Base-by-base conservation (phyloP, 2,113 vertebrate species). In the Ictidomys tridecemlineatus region DNA sequence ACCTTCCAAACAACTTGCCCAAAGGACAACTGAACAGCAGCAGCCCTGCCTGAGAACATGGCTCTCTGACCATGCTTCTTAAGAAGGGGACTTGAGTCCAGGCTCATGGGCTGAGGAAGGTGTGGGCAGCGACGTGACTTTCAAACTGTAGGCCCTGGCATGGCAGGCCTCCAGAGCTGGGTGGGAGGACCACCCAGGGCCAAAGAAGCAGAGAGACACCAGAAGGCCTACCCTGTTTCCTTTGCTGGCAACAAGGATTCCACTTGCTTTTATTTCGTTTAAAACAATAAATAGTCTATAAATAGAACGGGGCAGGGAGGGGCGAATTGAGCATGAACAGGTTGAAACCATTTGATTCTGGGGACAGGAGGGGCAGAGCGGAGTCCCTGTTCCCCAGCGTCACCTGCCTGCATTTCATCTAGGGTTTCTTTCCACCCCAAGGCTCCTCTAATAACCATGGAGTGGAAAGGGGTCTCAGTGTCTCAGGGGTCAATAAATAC, bases 251-350 rank as follows among this genome's bases (percentile, higher is more conserved):
- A 80, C 86, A 93, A 92, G 48, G 65, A n/a, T 53, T 91, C 53
- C 56, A 92, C 20, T 84, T 58, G 37, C 32, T 97, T 63, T 97
- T 95, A 95, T 97, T 97, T 93, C 42, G 13, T 72, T 91, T 74
- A 85, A 65, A 96, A 97, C 92, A 96, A 96, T 94, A 95, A 94
- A 97, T 96, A 98, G 51, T 78, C 45, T 78, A 97, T 97, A 97
- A 96, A 87, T 95, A 97, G 80, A 97, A 92, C 56, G 8, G 80
- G 51, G 92, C 58, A 9, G 42, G 13, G 32, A 30, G 51, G 53
- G 45, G 30, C 14, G 10, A 74, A 56, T 11, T 22, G 61, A 85
- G 70, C 26, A n/a, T 39, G 12, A 95, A 88, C 13, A 17, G 34
- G 51, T 3, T 58, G 73, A 58, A 79, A 74, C 51, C 53, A 78